Percentiles rank a stretch among this genome's conserved stretches.
These are phyloP conservation scores for Natator depressus DNA, from an alignment of 2,113 vertebrate genomes.

Conservation along the genomic window DNA sequence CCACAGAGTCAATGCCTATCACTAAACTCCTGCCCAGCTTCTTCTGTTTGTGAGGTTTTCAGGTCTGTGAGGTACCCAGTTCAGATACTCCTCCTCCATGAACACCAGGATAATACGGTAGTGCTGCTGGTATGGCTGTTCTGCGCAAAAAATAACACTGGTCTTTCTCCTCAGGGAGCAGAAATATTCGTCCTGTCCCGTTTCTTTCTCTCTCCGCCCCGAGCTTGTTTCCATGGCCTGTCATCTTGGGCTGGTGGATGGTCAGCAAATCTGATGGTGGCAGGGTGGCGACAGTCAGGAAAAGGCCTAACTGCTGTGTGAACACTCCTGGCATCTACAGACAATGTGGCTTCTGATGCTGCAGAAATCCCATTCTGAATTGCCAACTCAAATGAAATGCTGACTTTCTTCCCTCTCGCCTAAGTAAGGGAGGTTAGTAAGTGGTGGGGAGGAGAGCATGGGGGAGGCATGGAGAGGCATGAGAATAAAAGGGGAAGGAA, in stretches of 20 bases:
- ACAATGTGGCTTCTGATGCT: background rate
- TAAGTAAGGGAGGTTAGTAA: background rate
- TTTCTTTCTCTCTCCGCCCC: background rate
- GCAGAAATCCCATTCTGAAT: background rate
- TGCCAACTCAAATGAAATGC: background rate
- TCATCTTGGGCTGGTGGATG: background rate
- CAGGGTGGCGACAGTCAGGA: accelerated
- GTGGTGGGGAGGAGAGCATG: background rate
- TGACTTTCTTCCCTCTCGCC: background rate
- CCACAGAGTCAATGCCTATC: too few species aligned
- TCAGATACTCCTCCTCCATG: background rate
- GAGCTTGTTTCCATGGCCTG: background rate
- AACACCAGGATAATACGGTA: too few species aligned
- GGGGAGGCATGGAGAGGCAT: background rate
- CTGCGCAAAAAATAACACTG: background rate
- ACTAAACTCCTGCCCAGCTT: background rate
- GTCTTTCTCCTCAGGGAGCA: background rate
- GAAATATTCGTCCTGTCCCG: too few species aligned
- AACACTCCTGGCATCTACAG: background rate
- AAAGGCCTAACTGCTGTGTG: background rate
- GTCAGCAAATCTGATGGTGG: background rate
- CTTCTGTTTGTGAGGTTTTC: background rate
- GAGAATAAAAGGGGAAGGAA: background rate
- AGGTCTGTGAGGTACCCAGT: background rate
- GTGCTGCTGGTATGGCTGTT: background rate